Percentiles rank a stretch among this genome's conserved stretches.
Evolutionary conservation across 2,888 invertebrate genomes (phyloP).

Genomic region (Synergus umbraculus): DNA sequence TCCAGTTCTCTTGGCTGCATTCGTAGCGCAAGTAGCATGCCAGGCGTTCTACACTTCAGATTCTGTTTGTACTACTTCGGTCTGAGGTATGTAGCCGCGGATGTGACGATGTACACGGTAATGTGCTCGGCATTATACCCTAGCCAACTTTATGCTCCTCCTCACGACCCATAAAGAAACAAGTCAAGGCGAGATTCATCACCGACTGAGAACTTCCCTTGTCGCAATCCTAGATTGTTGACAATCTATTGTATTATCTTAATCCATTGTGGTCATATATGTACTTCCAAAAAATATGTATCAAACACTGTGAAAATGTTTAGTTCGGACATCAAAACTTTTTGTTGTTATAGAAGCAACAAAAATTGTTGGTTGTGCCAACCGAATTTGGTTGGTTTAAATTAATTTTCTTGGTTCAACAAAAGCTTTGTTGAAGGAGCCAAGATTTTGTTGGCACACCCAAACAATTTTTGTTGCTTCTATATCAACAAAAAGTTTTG

Average conservation of each 20-base stretch:
- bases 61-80: slow-evolving; percentile 66
- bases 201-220: not conserved
- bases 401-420: no score
- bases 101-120: slow-evolving; percentile 35
- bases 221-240: not conserved
- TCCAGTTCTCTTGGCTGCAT: slow-evolving; percentile 61
- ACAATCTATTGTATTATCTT: not conserved
- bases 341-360: no score
- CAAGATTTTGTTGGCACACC: no score
- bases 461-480: no score
- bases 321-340: no score
- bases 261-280: no score
- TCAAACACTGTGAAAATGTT: no score
- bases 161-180: slow-evolving; percentile 37
- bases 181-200: slow-evolving; percentile 38
- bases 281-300: no score
- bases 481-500: no score
- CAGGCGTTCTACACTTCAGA: slow-evolving; percentile 64
- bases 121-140: slow-evolving; percentile 30
- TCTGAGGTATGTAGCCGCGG: slow-evolving; percentile 55
- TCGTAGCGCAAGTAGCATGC: slow-evolving; percentile 65
- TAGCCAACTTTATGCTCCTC: slow-evolving; percentile 36
- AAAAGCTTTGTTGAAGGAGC: no score
- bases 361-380: no score
- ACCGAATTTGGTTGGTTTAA: no score